Evolutionary conservation across 2,797 vertebrate species (phyloP).

Genomic region (Oreochromis grahami): DNA sequence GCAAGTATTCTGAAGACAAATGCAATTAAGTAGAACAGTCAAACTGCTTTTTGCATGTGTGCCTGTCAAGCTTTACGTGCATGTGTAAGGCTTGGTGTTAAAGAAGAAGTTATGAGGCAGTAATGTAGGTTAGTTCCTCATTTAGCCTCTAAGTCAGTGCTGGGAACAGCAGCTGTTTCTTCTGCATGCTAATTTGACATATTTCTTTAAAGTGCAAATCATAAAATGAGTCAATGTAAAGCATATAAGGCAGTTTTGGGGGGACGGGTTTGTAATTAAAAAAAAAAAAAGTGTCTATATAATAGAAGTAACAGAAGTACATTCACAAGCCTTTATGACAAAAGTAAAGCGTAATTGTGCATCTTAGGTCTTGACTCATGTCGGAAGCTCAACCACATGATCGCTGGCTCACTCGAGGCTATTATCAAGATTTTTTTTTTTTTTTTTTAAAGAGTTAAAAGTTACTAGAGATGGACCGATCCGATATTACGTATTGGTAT

Average conservation of each 20-base stretch:
- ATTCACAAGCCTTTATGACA: neutral
- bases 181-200: neutral
- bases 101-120: neutral
- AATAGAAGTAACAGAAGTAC: neutral
- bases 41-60: neutral
- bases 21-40: neutral
- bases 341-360: neutral
- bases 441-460: neutral
- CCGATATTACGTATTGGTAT: too few relatives aligned
- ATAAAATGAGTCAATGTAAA: neutral
- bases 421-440: neutral
- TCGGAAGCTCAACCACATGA: neutral
- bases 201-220: neutral
- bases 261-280: neutral
- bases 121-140: conserved; percentile 24
- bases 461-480: too few relatives aligned
- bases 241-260: neutral
- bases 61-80: neutral
- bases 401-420: neutral
- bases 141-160: neutral
- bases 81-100: neutral
- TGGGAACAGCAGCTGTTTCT: neutral
- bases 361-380: neutral
- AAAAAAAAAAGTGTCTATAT: neutral
- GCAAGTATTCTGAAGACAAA: neutral